A percentile compares a stretch with the other conserved stretches of the same genome.
These are phyloP conservation scores for Hippocampus zosterae DNA, from an alignment of 2,113 vertebrate genomes.

Conservation along the genomic window DNA sequence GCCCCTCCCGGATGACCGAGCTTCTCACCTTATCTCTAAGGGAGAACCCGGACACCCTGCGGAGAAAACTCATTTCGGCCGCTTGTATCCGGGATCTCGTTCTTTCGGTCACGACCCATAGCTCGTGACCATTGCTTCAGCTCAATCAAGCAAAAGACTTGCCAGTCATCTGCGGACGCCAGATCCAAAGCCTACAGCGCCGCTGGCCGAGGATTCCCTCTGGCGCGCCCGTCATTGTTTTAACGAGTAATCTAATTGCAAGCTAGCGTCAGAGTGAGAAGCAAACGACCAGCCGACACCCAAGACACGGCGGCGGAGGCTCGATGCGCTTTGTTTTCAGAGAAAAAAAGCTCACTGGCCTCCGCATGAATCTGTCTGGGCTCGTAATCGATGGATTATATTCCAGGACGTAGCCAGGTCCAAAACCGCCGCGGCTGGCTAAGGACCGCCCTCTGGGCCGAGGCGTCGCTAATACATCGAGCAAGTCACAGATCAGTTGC, in stretches of 20 bases:
- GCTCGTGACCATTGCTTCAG: too few species aligned
- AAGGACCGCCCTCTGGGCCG: slow-evolving; percentile 47
- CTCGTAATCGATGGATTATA: slow-evolving; percentile 31
- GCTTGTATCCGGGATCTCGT: too few species aligned
- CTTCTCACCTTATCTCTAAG: too few species aligned
- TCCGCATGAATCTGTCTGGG: slow-evolving; percentile 18
- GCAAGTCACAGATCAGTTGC: slow-evolving; percentile 45
- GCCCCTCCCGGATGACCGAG: too few species aligned
- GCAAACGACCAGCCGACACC: slow-evolving; percentile 1
- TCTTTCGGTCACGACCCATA: too few species aligned
- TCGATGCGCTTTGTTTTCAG: background rate
- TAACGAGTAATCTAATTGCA: background rate
- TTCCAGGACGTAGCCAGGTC: slow-evolving; percentile 48
- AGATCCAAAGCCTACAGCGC: background rate
- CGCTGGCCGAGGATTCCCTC: background rate
- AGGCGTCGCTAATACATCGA: slow-evolving; percentile 54
- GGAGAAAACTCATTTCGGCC: too few species aligned
- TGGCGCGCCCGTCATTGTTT: background rate
- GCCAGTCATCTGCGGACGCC: background rate
- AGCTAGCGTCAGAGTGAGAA: background rate
- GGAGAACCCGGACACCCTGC: too few species aligned
- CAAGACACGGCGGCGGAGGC: background rate
- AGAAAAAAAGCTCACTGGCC: slow-evolving; percentile 3
- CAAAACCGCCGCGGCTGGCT: slow-evolving; percentile 57
- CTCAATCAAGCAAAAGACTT: background rate